phyloP scores from a whole-genome alignment of 2,113 vertebrate genomes.

The Trochalopteron elliotii region DNA sequence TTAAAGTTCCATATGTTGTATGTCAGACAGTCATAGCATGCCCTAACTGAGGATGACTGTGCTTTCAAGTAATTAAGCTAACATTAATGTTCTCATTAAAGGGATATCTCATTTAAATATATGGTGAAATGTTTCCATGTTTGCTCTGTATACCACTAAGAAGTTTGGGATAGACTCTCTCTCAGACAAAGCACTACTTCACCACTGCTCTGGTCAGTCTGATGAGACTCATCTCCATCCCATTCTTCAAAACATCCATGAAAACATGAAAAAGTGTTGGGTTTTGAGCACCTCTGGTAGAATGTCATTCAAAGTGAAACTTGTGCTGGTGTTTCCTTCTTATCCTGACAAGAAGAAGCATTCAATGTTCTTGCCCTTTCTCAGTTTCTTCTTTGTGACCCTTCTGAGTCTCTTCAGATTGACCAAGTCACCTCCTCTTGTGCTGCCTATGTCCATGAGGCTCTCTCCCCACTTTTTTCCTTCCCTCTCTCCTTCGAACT shows the following conservation, averaged over 20 bases:
- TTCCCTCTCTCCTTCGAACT: background rate
- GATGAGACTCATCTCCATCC: background rate
- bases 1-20: background rate
- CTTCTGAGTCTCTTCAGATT: background rate
- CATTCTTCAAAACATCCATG: background rate
- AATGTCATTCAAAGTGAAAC: background rate
- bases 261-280: background rate
- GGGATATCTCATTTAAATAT: background rate
- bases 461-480: background rate
- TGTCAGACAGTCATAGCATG: background rate
- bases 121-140: background rate
- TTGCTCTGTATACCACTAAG: background rate
- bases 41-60: fast-evolving
- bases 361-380: background rate
- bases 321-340: background rate
- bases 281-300: background rate
- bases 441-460: background rate
- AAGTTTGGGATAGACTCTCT: background rate
- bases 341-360: background rate
- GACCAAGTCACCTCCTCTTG: background rate
- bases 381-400: background rate
- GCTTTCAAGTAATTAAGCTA: background rate
- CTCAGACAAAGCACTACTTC: background rate
- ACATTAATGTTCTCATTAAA: background rate
- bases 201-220: background rate